phyloP scores from a whole-genome alignment of 2,113 vertebrate genomes.

The Perca fluviatilis region DNA sequence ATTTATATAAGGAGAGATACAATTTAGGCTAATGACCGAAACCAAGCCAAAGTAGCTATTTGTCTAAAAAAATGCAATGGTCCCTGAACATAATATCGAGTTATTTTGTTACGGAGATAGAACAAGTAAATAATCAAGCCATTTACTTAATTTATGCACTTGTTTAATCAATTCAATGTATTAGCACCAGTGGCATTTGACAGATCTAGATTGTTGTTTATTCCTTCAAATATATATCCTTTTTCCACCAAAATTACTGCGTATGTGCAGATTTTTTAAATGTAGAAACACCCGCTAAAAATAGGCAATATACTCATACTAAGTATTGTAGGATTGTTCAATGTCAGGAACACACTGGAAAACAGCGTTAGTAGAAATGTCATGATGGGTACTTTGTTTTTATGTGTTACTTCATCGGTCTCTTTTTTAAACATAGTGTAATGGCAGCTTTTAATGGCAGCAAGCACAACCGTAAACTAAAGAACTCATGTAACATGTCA shows the following conservation, averaged over 20 bases:
- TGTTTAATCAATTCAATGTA: background rate
- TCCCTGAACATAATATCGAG: background rate
- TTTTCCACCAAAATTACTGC: no score
- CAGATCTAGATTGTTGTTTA: no score
- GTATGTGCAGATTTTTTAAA: no score
- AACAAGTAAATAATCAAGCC: background rate
- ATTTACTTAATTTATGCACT: background rate
- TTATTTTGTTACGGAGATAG: background rate
- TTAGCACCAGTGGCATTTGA: background rate
- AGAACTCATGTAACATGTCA: constrained; percentile 3
- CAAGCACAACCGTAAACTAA: background rate
- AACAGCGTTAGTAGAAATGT: no score
- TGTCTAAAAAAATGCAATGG: constrained; percentile 11
- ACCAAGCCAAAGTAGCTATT: constrained; percentile 37
- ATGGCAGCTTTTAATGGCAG: constrained; percentile 7
- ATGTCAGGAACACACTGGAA: no score
- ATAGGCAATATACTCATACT: no score
- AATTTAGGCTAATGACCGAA: constrained; percentile 22
- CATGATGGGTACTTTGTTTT: no score
- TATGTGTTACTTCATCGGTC: no score
- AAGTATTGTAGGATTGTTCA: no score
- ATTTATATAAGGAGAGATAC: constrained; percentile 41
- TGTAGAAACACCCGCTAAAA: no score
- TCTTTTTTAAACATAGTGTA: no score
- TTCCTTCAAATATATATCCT: no score